Evolutionary conservation across 2,888 invertebrate genomes (phyloP).

Genomic region (Eilema caniola): DNA sequence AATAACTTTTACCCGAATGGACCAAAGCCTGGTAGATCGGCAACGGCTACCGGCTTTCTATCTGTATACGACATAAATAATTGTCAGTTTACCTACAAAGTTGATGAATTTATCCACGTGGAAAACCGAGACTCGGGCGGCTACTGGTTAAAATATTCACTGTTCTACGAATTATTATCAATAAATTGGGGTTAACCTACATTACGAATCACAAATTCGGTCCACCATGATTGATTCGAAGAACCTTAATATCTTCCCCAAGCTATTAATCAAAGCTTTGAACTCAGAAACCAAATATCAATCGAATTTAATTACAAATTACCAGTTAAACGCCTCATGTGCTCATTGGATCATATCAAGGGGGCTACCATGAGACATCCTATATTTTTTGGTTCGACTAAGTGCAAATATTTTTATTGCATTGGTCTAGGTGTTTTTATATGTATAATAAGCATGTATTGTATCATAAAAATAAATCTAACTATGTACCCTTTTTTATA

Average conservation of each 20-base stretch:
- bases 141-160: not conserved
- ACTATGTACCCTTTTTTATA: too few relatives aligned
- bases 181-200: not conserved
- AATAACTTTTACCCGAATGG: too few relatives aligned
- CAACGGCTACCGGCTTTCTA: too few relatives aligned
- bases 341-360: slow-evolving; percentile 34
- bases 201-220: slow-evolving; percentile 5
- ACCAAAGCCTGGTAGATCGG: too few relatives aligned
- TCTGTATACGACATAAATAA: too few relatives aligned
- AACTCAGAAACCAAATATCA: slow-evolving; percentile 30
- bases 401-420: too few relatives aligned
- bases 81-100: not conserved
- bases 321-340: slow-evolving; percentile 32
- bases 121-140: not conserved
- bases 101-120: not conserved
- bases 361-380: too few relatives aligned
- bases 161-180: not conserved
- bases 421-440: too few relatives aligned
- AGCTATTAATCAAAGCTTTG: slow-evolving; percentile 10
- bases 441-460: too few relatives aligned
- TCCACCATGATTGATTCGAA: slow-evolving; percentile 14
- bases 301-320: slow-evolving; percentile 41
- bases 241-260: not conserved
- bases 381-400: too few relatives aligned
- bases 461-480: too few relatives aligned